Conservation (phyloP, 2,888 invertebrate species). For the Panopea generosa region DNA sequence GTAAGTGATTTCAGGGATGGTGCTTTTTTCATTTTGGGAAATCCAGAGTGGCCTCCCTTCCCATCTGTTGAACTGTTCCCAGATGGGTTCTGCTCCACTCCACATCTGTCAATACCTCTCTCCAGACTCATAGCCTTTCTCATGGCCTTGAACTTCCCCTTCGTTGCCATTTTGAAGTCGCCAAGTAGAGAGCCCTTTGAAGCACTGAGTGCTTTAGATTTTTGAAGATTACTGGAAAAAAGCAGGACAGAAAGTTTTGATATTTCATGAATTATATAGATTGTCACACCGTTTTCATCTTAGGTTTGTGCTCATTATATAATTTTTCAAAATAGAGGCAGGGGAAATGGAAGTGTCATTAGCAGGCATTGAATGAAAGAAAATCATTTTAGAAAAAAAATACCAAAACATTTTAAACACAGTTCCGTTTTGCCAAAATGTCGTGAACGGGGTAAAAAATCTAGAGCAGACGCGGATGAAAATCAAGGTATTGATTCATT, state of each 20-base stretch:
- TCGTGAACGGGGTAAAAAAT: no score
- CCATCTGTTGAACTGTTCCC: constrained; percentile 19
- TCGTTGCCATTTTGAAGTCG: constrained; percentile 58
- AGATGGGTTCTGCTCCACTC: constrained; percentile 32
- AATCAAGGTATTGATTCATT: no score
- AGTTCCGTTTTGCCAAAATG: no score
- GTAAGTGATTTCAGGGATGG: constrained; percentile 67
- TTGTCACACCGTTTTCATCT: no score
- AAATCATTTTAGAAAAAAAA: no score
- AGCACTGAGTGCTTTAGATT: constrained; percentile 59
- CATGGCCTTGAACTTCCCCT: constrained; percentile 66
- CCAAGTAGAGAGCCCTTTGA: constrained; percentile 63
- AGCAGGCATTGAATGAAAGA: no score
- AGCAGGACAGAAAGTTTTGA: no score
- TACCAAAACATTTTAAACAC: no score
- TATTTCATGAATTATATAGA: no score
- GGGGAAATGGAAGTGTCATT: neutral
- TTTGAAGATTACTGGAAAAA: constrained; percentile 59
- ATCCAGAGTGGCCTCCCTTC: constrained; percentile 42
- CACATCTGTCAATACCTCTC: constrained; percentile 64
- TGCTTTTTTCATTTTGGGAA: constrained; percentile 63
- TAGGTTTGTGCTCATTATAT: no score
- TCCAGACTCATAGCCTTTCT: constrained; percentile 75
- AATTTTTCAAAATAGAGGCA: no score
- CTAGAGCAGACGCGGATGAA: no score